Conservation (phyloP, 2,888 invertebrate species). For the Hypercompe scribonia region DNA sequence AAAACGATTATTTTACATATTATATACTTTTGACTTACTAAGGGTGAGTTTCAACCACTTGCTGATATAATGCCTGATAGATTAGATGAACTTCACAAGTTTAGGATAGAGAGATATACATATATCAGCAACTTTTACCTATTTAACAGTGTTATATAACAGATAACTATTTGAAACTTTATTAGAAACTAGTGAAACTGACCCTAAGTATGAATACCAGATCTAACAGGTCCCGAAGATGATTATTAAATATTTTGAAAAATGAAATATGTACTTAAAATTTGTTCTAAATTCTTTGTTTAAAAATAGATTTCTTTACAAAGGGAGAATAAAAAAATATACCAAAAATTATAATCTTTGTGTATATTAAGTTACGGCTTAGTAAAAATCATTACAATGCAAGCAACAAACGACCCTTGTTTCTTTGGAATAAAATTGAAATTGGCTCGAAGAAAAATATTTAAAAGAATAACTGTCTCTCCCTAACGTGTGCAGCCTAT, state of each 20-base stretch:
- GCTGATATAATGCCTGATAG: too few relatives aligned
- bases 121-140: too few relatives aligned
- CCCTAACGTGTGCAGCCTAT: not conserved
- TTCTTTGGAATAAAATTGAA: not conserved
- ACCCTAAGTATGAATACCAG: not conserved
- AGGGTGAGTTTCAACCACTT: too few relatives aligned
- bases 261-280: not conserved
- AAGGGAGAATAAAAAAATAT: not conserved
- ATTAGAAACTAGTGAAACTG: too few relatives aligned
- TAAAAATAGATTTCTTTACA: not conserved
- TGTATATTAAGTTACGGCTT: not conserved
- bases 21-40: too few relatives aligned
- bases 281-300: not conserved
- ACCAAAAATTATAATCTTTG: not conserved
- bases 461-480: not conserved
- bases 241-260: not conserved
- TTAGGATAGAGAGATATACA: too few relatives aligned
- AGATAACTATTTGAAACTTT: too few relatives aligned
- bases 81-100: too few relatives aligned
- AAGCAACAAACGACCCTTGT: not conserved
- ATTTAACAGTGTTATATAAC: too few relatives aligned
- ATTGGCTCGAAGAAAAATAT: not conserved
- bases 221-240: not conserved
- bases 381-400: not conserved
- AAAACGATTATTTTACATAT: too few relatives aligned